These are phyloP conservation scores for Tenodera sinensis DNA, from an alignment of 2,888 invertebrate genomes.

Conservation along the genomic window DNA sequence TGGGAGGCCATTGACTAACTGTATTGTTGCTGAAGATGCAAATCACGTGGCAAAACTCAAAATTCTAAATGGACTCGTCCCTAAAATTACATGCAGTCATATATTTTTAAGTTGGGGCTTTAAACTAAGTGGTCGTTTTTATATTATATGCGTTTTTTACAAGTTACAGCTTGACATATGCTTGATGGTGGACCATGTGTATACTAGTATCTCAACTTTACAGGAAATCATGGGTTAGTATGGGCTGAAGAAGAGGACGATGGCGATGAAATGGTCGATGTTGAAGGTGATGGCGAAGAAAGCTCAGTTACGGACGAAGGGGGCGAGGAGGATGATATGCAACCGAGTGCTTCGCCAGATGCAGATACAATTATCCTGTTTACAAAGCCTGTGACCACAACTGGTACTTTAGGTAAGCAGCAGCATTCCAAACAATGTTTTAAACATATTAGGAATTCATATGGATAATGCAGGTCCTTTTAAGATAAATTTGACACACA, in stretches of 20 bases:
- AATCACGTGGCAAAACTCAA: not conserved
- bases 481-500: too few relatives aligned
- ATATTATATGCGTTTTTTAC: not conserved
- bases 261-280: conserved; percentile 49
- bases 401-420: conserved; percentile 36
- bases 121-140: not conserved
- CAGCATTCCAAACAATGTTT: too few relatives aligned
- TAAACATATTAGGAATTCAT: too few relatives aligned
- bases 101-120: not conserved
- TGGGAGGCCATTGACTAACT: not conserved
- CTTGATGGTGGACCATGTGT: not conserved
- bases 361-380: conserved; percentile 90
- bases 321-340: conserved; percentile 56
- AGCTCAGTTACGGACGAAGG: conserved; percentile 46
- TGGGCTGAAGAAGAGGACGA: conserved; percentile 55
- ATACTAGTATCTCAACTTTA: conserved; percentile 1
- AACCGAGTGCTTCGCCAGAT: conserved; percentile 72
- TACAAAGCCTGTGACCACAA: conserved; percentile 64
- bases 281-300: conserved; percentile 54
- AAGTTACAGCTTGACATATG: conserved; percentile 1
- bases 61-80: not conserved
- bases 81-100: not conserved
- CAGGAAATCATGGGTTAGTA: conserved; percentile 46
- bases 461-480: too few relatives aligned
- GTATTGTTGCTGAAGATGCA: not conserved